Evolutionary conservation across 1,140 invertebrate genomes (phyloP).

Genomic region (Magallana angulata): DNA sequence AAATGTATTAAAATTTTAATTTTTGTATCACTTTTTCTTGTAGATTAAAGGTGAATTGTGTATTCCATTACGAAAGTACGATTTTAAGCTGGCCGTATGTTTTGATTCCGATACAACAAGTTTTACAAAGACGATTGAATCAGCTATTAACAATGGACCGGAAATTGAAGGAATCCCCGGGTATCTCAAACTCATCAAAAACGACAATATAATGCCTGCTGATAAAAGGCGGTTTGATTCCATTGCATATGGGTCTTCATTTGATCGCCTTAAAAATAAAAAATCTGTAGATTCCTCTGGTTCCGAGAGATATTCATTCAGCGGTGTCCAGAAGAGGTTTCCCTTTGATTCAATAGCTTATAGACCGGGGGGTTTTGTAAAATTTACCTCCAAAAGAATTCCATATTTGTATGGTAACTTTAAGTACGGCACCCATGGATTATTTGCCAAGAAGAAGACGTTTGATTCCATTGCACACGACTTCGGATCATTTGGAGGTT

Average conservation of each 20-base stretch:
- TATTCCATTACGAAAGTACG: constrained; percentile 5
- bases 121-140: not conserved
- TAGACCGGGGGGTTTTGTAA: not conserved
- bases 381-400: constrained; percentile 4
- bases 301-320: not conserved
- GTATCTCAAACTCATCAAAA: not conserved
- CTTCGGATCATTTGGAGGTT: not conserved
- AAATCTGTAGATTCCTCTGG: not conserved
- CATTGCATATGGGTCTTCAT: not conserved
- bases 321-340: not conserved
- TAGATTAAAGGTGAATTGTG: not conserved
- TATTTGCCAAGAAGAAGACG: constrained; percentile 26
- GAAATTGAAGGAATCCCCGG: not conserved
- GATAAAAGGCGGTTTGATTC: constrained; percentile 21
- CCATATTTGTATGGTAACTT: not conserved
- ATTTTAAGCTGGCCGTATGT: not conserved
- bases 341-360: constrained; percentile 22
- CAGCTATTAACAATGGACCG: not conserved
- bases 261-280: not conserved
- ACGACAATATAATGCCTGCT: not conserved
- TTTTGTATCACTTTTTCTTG: not conserved
- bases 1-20: too few relatives aligned
- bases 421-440: not conserved
- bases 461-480: constrained; percentile 26
- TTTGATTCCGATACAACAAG: not conserved